A percentile compares a stretch with the other conserved stretches of the same genome.
Conservation (phyloP, 2,113 vertebrate species). For the Sakesphorus luctuosus region DNA sequence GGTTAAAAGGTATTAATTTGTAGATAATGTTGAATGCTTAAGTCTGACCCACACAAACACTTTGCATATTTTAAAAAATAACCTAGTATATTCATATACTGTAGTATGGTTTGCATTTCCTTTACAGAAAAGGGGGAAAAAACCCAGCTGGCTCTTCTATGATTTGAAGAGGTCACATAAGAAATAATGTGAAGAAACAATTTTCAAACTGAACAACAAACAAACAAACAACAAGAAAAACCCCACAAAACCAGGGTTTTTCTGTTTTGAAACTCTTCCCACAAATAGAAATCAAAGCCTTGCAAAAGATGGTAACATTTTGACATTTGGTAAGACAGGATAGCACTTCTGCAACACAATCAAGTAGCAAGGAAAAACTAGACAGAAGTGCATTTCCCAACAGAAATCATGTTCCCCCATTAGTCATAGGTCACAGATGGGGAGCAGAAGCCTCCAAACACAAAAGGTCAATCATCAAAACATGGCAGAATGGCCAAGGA, state of each 20-base stretch:
- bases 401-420: not conserved
- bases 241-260: not conserved
- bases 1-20: conserved; percentile 35
- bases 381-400: not conserved
- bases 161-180: not conserved
- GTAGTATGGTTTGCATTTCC: not conserved
- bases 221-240: not conserved
- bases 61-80: conserved; percentile 3
- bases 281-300: not conserved
- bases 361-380: not conserved
- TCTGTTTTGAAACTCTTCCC: not conserved
- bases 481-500: not conserved
- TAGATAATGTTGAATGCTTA: conserved; percentile 38
- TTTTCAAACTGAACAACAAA: not conserved
- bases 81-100: not conserved
- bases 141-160: not conserved
- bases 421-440: not conserved
- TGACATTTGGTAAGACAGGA: not conserved
- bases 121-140: not conserved
- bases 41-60: conserved; percentile 22
- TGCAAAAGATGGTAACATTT: not conserved
- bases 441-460: conserved; percentile 10
- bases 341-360: not conserved
- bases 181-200: not conserved
- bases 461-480: not conserved